phyloP scores from a whole-genome alignment of 2,888 invertebrate genomes.

The Disparrhopalites patrizii region DNA sequence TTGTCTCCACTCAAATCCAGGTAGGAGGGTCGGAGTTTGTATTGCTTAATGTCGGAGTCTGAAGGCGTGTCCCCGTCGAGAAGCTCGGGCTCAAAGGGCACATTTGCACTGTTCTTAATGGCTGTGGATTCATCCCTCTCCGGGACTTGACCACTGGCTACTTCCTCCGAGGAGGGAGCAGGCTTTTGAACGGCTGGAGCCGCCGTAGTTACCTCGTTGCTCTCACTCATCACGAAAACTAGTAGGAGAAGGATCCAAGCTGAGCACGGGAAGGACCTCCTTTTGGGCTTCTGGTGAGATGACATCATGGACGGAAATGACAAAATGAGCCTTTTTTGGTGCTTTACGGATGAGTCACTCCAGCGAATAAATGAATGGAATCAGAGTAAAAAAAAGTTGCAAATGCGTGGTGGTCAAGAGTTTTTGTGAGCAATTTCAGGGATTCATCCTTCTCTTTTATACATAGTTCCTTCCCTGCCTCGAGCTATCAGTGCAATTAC shows the following conservation, averaged over 20 bases:
- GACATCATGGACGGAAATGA: too few species aligned
- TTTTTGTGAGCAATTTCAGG: neutral
- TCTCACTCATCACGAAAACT: neutral
- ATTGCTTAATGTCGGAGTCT: neutral
- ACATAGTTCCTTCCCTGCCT: too few species aligned
- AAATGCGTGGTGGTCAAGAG: too few species aligned
- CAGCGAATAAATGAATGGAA: neutral
- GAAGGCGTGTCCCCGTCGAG: neutral
- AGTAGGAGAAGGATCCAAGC: neutral
- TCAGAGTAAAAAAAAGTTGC: neutral
- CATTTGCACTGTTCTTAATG: slow-evolving; percentile 1
- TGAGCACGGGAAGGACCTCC: too few species aligned
- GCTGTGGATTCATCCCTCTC: neutral
- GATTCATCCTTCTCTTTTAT: neutral
- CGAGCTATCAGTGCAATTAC: neutral
- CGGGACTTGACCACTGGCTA: neutral
- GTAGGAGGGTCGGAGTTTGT: slow-evolving; percentile 4
- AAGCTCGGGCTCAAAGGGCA: neutral
- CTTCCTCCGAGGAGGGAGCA: neutral
- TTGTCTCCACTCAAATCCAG: slow-evolving; percentile 1
- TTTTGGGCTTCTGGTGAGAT: too few species aligned
- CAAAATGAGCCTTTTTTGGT: too few species aligned
- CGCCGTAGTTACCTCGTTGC: too few species aligned
- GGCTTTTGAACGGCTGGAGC: neutral
- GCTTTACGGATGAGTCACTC: neutral